Base-by-base conservation (phyloP, 2,888 invertebrate genomes). In the Tupiocoris notatus region DNA sequence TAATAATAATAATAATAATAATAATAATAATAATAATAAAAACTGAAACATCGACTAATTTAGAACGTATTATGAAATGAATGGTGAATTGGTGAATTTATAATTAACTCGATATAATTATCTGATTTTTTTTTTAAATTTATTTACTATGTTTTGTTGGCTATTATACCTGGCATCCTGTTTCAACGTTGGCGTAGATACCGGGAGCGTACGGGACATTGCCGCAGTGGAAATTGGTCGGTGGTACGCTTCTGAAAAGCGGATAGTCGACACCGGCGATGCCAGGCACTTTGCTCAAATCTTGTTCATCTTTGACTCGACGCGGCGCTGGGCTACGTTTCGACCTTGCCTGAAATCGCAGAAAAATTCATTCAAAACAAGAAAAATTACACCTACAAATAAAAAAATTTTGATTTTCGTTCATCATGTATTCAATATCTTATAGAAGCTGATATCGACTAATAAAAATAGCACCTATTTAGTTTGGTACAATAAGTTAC, bases 101-200 rank as follows among this genome's bases (percentile, higher is more conserved):
- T 12, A 12, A 12, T 12, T 12, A 54, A 54, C 7, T 12, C 54
- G 9, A 12, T 54, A 7, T 54, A 7, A 7, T 18, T 18, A 6
- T 3, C 16, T 18, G 3, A n/a, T 18, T 59, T 17, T 59, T 59
- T n/a, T 59, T 59, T 59, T 9, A 59, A 9, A 59, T 59, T 59
- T 59, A 9, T 59, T 59, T 18, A 17, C n/a, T 59, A 17, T 18
- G 20, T 59, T 59, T 59, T n/a, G n/a, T 9, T 59, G 59, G 59
- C n/a, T 21, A 21, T 12, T 64, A 20, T 83, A 91, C 92, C 88
- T 94, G 94, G 81, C 94, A 94, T 75, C 92, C 93, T 79, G 94
- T 91, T 84, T 94, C 94, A 0, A 92, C 90, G 82, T 94, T 93
- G n/a, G 94, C 94, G 83, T 94, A 94, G 89, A 94, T 94, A 80